phyloP scores from a whole-genome alignment of 2,888 invertebrate genomes.

The Sisyra nigra region DNA sequence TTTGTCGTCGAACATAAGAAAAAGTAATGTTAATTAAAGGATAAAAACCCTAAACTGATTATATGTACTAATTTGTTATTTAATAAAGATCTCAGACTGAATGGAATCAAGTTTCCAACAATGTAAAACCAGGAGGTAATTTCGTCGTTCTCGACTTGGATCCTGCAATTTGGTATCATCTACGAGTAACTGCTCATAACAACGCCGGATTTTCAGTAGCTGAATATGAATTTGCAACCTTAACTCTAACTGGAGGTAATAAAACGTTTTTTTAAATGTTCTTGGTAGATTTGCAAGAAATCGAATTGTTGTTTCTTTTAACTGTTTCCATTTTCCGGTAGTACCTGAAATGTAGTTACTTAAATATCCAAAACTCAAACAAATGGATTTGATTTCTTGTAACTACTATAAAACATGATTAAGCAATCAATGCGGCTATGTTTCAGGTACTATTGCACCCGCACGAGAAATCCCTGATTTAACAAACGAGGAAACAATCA shows the following conservation, averaged over 20 bases:
- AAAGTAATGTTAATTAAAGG: slow-evolving; percentile 38
- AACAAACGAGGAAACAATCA: slow-evolving; percentile 68
- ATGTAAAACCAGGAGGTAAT: slow-evolving; percentile 80
- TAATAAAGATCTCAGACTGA: slow-evolving; percentile 55
- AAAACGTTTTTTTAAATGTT: slow-evolving; percentile 13
- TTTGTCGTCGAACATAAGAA: slow-evolving; percentile 91
- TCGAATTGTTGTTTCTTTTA: slow-evolving; percentile 2
- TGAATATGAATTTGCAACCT: slow-evolving; percentile 88
- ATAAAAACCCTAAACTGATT: slow-evolving; percentile 1
- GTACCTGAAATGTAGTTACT: slow-evolving; percentile 5
- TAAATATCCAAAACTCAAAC: too few species aligned
- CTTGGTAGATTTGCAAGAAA: slow-evolving; percentile 4
- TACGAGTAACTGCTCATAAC: slow-evolving; percentile 84
- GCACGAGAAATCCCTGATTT: slow-evolving; percentile 66
- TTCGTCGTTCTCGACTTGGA: slow-evolving; percentile 82
- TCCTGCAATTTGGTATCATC: slow-evolving; percentile 86
- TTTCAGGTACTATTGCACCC: slow-evolving; percentile 92
- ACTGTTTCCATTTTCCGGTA: neutral
- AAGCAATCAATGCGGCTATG: slow-evolving; percentile 20
- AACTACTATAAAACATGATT: neutral
- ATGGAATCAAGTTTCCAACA: slow-evolving; percentile 90
- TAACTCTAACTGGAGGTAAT: slow-evolving; percentile 87
- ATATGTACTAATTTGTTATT: slow-evolving; percentile 6
- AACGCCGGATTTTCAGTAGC: slow-evolving; percentile 92
- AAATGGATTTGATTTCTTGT: slow-evolving; percentile 3